Evolutionary conservation across 1,140 invertebrate species (phyloP).

Genomic region (Leptopilina clavipes): DNA sequence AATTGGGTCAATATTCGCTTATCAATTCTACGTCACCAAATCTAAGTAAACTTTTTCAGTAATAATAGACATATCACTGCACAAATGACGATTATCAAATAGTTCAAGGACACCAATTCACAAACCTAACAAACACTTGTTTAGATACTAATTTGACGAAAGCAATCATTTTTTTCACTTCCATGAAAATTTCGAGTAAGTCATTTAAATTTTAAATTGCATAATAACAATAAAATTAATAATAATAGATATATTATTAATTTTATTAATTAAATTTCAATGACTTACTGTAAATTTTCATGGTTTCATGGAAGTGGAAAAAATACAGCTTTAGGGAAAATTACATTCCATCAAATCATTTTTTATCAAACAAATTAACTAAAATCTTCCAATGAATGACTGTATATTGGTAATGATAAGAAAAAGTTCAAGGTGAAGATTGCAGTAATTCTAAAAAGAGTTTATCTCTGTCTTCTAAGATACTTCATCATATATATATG

Average conservation of each 20-base stretch:
- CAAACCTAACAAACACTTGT: neutral
- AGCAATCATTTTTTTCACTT: too few species aligned
- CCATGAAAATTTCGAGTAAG: too few species aligned
- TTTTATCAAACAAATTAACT: neutral
- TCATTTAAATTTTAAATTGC: too few species aligned
- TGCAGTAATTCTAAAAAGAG: conserved; percentile 36
- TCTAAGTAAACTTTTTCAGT: neutral
- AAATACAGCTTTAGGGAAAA: neutral
- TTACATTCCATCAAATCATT: neutral
- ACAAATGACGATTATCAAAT: neutral
- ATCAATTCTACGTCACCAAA: neutral
- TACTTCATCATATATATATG: neutral
- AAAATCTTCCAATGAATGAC: neutral
- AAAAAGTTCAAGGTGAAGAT: conserved; percentile 51
- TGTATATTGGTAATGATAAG: conserved; percentile 43
- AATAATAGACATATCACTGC: neutral
- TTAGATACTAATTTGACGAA: too few species aligned
- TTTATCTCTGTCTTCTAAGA: conserved; percentile 1
- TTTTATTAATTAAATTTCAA: too few species aligned
- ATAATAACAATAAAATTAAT: too few species aligned
- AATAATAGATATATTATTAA: too few species aligned
- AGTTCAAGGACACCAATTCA: neutral
- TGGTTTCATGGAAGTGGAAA: neutral
- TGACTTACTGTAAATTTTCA: neutral
- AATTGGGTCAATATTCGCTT: conserved; percentile 8